Conservation (phyloP, 2,797 vertebrate genomes). For the Hafferia zeledoni region DNA sequence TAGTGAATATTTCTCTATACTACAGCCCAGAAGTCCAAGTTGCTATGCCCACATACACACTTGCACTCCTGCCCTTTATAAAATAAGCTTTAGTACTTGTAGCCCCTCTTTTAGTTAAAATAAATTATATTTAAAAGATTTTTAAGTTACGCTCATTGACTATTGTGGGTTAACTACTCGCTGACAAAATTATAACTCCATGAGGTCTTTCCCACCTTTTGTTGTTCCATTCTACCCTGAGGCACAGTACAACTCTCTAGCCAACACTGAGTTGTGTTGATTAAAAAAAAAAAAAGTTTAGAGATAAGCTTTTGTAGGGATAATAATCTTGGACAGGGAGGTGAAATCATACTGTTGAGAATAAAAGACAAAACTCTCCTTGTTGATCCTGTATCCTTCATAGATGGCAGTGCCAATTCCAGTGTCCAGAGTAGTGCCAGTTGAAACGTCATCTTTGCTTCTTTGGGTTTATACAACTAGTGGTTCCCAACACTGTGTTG, state of each 20-base stretch:
- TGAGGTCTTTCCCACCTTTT: background rate
- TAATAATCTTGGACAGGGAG: background rate
- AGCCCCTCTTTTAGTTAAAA: background rate
- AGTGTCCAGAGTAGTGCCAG: background rate
- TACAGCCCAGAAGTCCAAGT: background rate
- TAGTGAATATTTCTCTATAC: background rate
- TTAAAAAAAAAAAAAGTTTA: background rate
- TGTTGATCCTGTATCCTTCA: background rate
- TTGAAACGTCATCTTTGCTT: background rate
- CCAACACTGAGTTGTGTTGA: background rate
- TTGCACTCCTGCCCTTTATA: slow-evolving; percentile 11
- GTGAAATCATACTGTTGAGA: background rate
- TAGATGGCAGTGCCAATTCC: background rate
- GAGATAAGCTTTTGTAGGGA: background rate
- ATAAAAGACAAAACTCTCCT: background rate
- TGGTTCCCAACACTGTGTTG: slow-evolving; percentile 87
- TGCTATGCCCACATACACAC: background rate
- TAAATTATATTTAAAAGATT: slow-evolving; percentile 8
- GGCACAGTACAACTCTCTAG: background rate
- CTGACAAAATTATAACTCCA: background rate
- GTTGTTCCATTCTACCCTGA: background rate
- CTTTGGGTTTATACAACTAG: slow-evolving; percentile 79
- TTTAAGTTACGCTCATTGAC: slow-evolving; percentile 1
- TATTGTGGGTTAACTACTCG: slow-evolving; percentile 13
- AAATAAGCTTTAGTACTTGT: background rate